Conservation (phyloP, 2,888 invertebrate genomes). For the Adelphocoris suturalis region DNA sequence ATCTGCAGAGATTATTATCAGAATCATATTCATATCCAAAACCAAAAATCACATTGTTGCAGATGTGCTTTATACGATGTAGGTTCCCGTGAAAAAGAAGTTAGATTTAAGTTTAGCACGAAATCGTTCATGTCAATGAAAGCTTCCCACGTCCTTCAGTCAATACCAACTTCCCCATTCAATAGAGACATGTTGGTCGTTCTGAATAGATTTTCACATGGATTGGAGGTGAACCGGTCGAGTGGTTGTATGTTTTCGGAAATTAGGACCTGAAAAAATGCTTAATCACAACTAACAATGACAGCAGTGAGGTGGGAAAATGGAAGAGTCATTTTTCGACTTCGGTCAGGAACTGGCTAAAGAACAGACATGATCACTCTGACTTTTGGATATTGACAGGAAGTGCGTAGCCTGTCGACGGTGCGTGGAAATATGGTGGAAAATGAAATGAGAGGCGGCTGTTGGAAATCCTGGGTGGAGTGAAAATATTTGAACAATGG, state of each 20-base stretch:
- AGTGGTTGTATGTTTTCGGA: neutral
- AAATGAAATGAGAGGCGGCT: neutral
- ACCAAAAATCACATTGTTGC: no score
- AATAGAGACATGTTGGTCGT: neutral
- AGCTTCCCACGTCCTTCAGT: no score
- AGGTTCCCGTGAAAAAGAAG: no score
- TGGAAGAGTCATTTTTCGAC: neutral
- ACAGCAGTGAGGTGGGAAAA: neutral
- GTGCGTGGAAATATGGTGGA: conserved; percentile 4
- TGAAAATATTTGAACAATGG: conserved; percentile 1
- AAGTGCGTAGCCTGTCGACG: neutral
- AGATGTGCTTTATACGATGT: no score
- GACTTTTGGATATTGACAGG: neutral
- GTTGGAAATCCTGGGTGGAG: neutral
- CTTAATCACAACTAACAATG: conserved; percentile 19
- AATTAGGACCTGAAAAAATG: neutral
- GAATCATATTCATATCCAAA: no score
- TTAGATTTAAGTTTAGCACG: no score
- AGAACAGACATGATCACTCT: neutral
- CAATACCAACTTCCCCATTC: no score
- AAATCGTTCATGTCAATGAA: no score
- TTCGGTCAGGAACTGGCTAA: neutral
- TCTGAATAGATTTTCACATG: neutral
- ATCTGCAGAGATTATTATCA: no score
- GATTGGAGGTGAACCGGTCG: neutral